Percentiles rank a stretch among this genome's conserved stretches.
Evolutionary conservation across 2,113 vertebrate genomes (phyloP).

Genomic region (Coturnix japonica): DNA sequence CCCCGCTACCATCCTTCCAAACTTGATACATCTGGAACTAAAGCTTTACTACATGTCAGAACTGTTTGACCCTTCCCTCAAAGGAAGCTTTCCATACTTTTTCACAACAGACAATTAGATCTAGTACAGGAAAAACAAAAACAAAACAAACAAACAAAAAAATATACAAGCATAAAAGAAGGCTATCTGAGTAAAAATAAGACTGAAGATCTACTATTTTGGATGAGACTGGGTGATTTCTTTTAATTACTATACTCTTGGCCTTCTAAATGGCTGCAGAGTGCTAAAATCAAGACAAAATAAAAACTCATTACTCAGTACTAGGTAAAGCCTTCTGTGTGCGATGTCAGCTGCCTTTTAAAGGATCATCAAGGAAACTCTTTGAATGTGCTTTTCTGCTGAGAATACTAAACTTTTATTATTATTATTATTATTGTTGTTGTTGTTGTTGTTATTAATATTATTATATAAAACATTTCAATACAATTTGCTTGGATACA

Average conservation of each 20-base stretch:
- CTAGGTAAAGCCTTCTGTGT: not conserved
- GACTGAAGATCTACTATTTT: not conserved
- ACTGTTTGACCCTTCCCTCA: not conserved
- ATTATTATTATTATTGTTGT: no score
- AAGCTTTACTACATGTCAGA: not conserved
- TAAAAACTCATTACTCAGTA: not conserved
- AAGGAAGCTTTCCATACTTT: no score
- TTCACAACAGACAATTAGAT: not conserved
- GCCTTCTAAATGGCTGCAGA: not conserved
- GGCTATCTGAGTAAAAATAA: not conserved
- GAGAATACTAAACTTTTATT: not conserved
- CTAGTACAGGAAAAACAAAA: not conserved
- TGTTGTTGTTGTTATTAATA: no score
- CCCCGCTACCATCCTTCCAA: not conserved
- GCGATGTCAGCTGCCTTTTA: not conserved
- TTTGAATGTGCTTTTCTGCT: not conserved
- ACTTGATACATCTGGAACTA: not conserved
- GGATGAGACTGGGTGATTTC: not conserved
- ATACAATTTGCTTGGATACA: not conserved
- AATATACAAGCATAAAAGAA: not conserved
- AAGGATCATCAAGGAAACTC: not conserved
- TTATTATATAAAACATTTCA: not conserved
- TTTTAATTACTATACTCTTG: not conserved
- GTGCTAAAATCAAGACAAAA: not conserved
- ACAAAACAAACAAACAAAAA: not conserved